Evolutionary conservation across 2,113 vertebrate genomes (phyloP).

Genomic region (Channa argus): DNA sequence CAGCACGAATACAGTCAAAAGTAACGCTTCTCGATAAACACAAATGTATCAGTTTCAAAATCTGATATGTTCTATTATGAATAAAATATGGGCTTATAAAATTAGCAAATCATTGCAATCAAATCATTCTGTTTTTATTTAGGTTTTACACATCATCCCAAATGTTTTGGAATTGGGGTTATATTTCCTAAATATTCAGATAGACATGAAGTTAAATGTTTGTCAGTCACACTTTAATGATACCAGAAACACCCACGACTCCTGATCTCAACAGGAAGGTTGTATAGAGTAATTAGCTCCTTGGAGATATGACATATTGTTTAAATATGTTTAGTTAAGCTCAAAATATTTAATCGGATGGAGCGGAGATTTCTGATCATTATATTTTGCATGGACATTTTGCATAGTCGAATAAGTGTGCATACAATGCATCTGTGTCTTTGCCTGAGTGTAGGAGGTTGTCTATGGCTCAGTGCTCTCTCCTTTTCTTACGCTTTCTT

Average conservation of each 20-base stretch:
- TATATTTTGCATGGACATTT: not conserved
- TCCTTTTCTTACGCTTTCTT: not conserved
- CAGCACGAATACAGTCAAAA: too few species aligned
- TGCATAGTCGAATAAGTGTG: not conserved
- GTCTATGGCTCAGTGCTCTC: not conserved
- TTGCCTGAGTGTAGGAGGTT: not conserved
- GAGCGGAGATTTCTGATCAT: not conserved
- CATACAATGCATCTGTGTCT: not conserved
- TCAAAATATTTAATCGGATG: not conserved
- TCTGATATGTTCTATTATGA: too few species aligned
- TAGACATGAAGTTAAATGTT: not conserved
- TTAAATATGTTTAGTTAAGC: not conserved
- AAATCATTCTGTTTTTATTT: too few species aligned
- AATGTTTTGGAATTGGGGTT: too few species aligned
- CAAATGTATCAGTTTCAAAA: too few species aligned
- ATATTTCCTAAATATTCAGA: not conserved
- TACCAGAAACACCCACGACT: not conserved
- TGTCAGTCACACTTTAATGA: not conserved
- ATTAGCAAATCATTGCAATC: too few species aligned
- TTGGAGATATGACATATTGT: constrained; percentile 23
- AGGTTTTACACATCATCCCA: too few species aligned
- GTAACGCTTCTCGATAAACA: too few species aligned
- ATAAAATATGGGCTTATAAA: too few species aligned
- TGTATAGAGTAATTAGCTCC: constrained; percentile 36
- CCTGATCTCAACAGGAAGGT: constrained; percentile 9